Evolutionary conservation across 2,797 vertebrate genomes (phyloP), one percentile per base, ranked within the genome.

Genomic region (Anguilla marmorata): DNA sequence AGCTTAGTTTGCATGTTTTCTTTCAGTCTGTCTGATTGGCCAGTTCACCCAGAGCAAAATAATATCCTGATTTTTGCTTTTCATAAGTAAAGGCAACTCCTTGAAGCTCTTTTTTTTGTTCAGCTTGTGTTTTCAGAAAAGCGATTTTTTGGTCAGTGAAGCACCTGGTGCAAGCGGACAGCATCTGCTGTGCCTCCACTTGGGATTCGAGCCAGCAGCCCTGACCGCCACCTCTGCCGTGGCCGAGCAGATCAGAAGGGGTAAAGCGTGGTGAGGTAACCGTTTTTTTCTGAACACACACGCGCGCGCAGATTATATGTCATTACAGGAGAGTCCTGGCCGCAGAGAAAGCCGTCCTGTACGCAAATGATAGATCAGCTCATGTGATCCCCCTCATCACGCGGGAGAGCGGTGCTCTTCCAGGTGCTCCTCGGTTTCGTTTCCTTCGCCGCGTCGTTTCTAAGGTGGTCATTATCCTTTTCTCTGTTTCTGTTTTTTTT

Each of bases 361-460:
- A 50, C 76, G 41, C 76, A 82, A 82, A 82, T 82, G 79, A 50
- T 12, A 50, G 79, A 82, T 41, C 19, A 82, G 79, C 79, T 82
- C 79, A n/a, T n/a, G 6, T 24, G 79, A 7, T 82, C 19, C 79
- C 74, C 24, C 21, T 82, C 79, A 82, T 82, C 45, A 82, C 1
- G 45, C 21, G 11, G 19, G 79, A 0, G 4, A 82, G 41, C 79
- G 12, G 79, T n/a, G 37, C 5, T 16, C 45, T 19, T 21, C 79
- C 79, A 82, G 79, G 79, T 82, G 79, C 79, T 50, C 24, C 12
- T 50, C 79, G 7, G 79, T 45, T 82, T 50, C 21, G n/a, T 50
- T 50, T 82, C 45, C 5, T 50, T 21, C 76, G 19, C 19, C 3
- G 76, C 3, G 16, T 12, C 19, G 41, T n/a, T 50, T 79, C 74